These are phyloP conservation scores for Teleiodes luculella DNA, from an alignment of 2,888 invertebrate species.

Conservation along the genomic window DNA sequence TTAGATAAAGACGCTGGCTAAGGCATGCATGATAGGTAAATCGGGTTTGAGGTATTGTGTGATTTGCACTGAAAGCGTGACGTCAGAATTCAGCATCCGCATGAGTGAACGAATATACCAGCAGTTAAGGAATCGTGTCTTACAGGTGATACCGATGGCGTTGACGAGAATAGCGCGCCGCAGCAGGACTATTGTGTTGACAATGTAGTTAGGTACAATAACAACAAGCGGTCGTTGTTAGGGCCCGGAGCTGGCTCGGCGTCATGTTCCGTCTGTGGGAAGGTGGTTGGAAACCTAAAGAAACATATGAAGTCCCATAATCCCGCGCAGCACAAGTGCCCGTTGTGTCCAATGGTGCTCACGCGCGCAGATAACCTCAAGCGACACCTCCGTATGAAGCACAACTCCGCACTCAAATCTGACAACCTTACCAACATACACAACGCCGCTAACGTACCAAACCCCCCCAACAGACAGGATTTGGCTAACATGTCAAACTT, in stretches of 20 bases:
- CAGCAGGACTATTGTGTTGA: conserved; percentile 53
- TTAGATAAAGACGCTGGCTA: conserved; percentile 8
- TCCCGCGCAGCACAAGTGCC: conserved; percentile 81
- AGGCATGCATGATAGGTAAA: conserved; percentile 41
- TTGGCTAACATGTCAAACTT: background rate
- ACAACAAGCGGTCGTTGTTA: conserved; percentile 43
- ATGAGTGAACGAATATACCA: conserved; percentile 31
- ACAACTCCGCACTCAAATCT: conserved; percentile 63
- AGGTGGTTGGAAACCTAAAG: conserved; percentile 82
- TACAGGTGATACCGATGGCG: conserved; percentile 71
- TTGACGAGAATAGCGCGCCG: conserved; percentile 69
- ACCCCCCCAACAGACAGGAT: background rate
- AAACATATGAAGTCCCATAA: conserved; percentile 83
- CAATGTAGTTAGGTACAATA: conserved; percentile 60
- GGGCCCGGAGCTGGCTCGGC: conserved; percentile 57
- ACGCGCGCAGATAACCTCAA: conserved; percentile 84
- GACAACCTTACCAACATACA: conserved; percentile 58
- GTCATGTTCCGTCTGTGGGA: conserved; percentile 81
- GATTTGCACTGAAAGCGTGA: conserved; percentile 24
- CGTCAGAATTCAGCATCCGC: conserved; percentile 31
- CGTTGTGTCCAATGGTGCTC: conserved; percentile 80
- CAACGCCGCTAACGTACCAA: background rate
- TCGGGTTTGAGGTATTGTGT: conserved; percentile 25
- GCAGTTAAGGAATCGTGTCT: conserved; percentile 58
- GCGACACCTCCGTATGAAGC: conserved; percentile 82